Percentiles rank a stretch among this genome's conserved stretches.
Evolutionary conservation across 2,888 invertebrate species (phyloP).

Genomic region (Coelinius sp.): DNA sequence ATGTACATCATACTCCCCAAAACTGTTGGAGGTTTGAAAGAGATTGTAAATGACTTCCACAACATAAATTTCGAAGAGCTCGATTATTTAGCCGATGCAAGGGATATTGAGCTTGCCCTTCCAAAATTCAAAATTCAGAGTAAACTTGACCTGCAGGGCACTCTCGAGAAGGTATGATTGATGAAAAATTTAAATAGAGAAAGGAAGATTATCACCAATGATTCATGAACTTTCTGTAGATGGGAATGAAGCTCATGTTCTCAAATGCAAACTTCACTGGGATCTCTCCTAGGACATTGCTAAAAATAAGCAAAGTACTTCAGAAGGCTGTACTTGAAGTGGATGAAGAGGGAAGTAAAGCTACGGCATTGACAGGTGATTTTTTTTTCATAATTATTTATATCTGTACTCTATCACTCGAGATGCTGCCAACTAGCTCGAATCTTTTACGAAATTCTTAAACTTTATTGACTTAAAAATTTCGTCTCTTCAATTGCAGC

Average conservation of each 20-base stretch:
- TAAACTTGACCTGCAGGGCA: slow-evolving; percentile 59
- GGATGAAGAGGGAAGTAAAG: slow-evolving; percentile 88
- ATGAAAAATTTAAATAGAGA: no score
- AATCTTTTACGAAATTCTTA: background rate
- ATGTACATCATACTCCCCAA: slow-evolving; percentile 84
- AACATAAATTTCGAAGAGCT: slow-evolving; percentile 44
- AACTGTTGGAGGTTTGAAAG: slow-evolving; percentile 74
- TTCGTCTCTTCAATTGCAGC: slow-evolving; percentile 3
- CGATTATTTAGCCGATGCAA: slow-evolving; percentile 27
- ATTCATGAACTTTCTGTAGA: slow-evolving; percentile 69
- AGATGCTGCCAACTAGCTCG: background rate
- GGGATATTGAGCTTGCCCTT: slow-evolving; percentile 63
- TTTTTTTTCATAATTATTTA: background rate
- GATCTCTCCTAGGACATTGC: slow-evolving; percentile 72
- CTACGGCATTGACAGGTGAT: slow-evolving; percentile 30
- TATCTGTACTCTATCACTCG: background rate
- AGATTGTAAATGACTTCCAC: slow-evolving; percentile 65
- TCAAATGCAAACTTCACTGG: slow-evolving; percentile 77
- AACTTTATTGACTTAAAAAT: background rate
- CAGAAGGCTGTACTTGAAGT: slow-evolving; percentile 91
- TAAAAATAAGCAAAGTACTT: slow-evolving; percentile 80
- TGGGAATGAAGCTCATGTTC: slow-evolving; percentile 82
- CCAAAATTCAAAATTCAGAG: slow-evolving; percentile 71
- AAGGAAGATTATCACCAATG: background rate
- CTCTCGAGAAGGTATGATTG: slow-evolving; percentile 55